Conservation (phyloP, 2,888 invertebrate genomes). For the Stictocephala bisonia region DNA sequence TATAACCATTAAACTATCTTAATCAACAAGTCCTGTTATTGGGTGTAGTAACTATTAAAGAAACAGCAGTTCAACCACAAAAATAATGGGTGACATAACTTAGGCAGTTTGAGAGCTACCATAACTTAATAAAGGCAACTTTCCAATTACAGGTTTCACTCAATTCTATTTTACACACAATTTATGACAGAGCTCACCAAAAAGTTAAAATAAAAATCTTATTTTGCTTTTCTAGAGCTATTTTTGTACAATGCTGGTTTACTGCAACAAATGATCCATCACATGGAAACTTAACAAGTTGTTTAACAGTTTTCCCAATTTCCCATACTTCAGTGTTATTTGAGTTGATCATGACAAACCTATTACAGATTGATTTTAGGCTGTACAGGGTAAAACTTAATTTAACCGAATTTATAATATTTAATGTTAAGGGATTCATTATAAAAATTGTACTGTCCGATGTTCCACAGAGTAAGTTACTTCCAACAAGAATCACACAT, state of each 20-base stretch:
- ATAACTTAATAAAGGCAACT: too few relatives aligned
- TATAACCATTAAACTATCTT: too few relatives aligned
- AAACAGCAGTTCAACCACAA: too few relatives aligned
- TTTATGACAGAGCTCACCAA: background rate
- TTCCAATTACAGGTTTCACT: too few relatives aligned
- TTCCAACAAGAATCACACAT: background rate
- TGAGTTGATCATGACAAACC: constrained; percentile 11
- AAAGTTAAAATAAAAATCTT: background rate
- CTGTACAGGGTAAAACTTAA: constrained; percentile 7
- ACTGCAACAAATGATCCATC: constrained; percentile 9
- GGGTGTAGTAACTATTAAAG: too few relatives aligned
- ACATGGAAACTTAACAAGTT: constrained; percentile 5
- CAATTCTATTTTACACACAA: too few relatives aligned
- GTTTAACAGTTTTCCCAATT: background rate
- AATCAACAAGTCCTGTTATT: too few relatives aligned
- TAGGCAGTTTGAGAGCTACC: too few relatives aligned
- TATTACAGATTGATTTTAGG: background rate
- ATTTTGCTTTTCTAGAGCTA: constrained; percentile 3
- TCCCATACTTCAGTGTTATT: constrained; percentile 14
- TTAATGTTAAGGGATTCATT: background rate
- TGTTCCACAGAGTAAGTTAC: background rate
- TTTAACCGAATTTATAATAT: constrained; percentile 6
- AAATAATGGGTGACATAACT: too few relatives aligned
- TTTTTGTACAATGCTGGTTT: constrained; percentile 18
- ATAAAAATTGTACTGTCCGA: background rate